Conservation (phyloP, 1,140 invertebrate species). For the Centruroides vittatus region DNA sequence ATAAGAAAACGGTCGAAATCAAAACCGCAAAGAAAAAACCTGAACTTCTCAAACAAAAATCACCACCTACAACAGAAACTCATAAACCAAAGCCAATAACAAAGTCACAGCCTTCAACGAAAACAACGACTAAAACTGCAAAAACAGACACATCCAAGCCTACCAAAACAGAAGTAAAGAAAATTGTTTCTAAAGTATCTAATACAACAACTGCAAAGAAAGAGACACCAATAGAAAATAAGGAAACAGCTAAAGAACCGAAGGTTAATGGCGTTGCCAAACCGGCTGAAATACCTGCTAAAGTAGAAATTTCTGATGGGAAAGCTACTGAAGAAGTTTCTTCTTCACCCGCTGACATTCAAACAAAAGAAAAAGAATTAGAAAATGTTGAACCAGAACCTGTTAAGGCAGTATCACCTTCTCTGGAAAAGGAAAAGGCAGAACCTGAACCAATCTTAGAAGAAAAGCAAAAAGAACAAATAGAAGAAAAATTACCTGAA, state of each 20-base stretch:
- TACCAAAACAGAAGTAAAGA: not conserved
- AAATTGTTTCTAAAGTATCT: not conserved
- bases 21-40: not conserved
- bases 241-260: not conserved
- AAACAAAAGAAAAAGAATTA: not conserved
- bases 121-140: too few relatives aligned
- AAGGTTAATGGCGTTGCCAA: not conserved
- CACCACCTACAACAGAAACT: slow-evolving; percentile 3
- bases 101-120: too few relatives aligned
- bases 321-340: not conserved
- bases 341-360: not conserved
- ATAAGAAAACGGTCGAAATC: slow-evolving; percentile 5
- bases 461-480: not conserved
- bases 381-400: not conserved
- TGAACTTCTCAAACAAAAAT: slow-evolving; percentile 4
- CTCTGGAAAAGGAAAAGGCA: not conserved
- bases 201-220: not conserved
- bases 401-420: not conserved
- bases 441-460: not conserved
- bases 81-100: not conserved
- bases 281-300: not conserved
- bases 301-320: not conserved
- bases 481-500: not conserved
- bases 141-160: not conserved
- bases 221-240: not conserved